Evolutionary conservation across 2,113 vertebrate genomes (phyloP), one percentile per base, ranked within the genome.

Genomic region (Macheiramphus alcinus): DNA sequence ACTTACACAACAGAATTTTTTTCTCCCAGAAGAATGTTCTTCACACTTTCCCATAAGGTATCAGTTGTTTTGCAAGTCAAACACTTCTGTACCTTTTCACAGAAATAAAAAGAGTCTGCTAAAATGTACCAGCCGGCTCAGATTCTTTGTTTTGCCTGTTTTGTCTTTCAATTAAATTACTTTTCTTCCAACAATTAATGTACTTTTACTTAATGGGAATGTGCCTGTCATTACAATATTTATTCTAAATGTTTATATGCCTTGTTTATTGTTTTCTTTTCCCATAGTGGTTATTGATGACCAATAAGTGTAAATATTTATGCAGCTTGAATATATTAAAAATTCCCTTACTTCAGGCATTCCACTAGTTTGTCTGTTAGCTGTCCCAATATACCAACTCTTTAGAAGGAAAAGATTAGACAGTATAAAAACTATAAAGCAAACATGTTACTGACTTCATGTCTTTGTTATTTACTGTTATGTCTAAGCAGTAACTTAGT

Each of bases 31-130:
- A 94, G 53, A 95, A 76, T 38, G 15, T 79, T 94, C 61, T 75
- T 88, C 74, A 80, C 63, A 12, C n/a, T 74, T 85, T 82, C 34
- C 48, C 45, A 14, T 71, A 66, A 95, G 55, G 61, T 90, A 65
- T 75, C 38, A 34, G 36, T 52, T 94, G 56, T 95, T 95, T 72
- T 80, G 91, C 63, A 95, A 95, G 90, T 80, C 53, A 82, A 91
- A 75, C 17, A 36, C 21, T 85, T 85, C 43, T 50, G 17, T 45
- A 68, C 56, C 32, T 95, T 84, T 84, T 72, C 71, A 55, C 23
- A 93, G 68, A 71, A 92, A 83, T 62, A 67, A 74, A 65, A 16
- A 73, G 48, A 61, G 21, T 63, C 47, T 88, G 29, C 68, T 48
- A 32, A 72, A 66, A 80, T 58, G 23, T 58, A 58, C 6, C 14